Conservation (phyloP, 2,888 invertebrate genomes). For the Morpho achilles region DNA sequence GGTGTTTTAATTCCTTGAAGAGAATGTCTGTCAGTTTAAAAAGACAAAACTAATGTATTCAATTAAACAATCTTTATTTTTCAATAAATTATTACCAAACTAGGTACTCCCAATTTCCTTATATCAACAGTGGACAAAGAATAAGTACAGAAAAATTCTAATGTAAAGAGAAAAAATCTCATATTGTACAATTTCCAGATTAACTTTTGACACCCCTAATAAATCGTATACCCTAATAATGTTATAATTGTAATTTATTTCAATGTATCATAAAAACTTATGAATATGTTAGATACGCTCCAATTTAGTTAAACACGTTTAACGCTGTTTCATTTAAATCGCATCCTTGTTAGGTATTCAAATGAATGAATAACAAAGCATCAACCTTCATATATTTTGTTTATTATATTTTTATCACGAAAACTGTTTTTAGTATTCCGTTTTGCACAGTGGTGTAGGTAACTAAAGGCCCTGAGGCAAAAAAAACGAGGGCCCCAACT, state of each 20-base stretch:
- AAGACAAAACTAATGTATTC: too few relatives aligned
- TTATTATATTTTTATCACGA: constrained; percentile 22
- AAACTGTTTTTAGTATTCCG: constrained; percentile 15
- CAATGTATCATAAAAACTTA: not conserved
- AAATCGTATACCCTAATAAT: too few relatives aligned
- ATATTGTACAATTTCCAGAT: too few relatives aligned
- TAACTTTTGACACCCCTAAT: too few relatives aligned
- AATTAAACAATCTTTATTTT: too few relatives aligned
- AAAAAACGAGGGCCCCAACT: not conserved
- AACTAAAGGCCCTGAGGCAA: not conserved
- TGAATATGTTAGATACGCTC: constrained; percentile 6
- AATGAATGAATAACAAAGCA: constrained; percentile 23
- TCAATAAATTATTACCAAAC: too few relatives aligned
- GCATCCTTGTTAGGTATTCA: constrained; percentile 21
- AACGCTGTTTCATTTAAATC: constrained; percentile 19
- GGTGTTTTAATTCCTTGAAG: too few relatives aligned
- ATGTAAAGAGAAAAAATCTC: too few relatives aligned
- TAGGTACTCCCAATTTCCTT: too few relatives aligned
- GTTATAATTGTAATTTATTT: not conserved
- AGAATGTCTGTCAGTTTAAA: too few relatives aligned
- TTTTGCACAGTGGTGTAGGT: not conserved
- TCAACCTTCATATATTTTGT: constrained; percentile 26
- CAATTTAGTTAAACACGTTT: constrained; percentile 15
- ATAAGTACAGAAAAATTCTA: too few relatives aligned
- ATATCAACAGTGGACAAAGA: too few relatives aligned